Percentiles rank a stretch among this genome's conserved stretches.
These are phyloP conservation scores for Australoheros facetus DNA, from an alignment of 2,797 vertebrate genomes.

Conservation along the genomic window DNA sequence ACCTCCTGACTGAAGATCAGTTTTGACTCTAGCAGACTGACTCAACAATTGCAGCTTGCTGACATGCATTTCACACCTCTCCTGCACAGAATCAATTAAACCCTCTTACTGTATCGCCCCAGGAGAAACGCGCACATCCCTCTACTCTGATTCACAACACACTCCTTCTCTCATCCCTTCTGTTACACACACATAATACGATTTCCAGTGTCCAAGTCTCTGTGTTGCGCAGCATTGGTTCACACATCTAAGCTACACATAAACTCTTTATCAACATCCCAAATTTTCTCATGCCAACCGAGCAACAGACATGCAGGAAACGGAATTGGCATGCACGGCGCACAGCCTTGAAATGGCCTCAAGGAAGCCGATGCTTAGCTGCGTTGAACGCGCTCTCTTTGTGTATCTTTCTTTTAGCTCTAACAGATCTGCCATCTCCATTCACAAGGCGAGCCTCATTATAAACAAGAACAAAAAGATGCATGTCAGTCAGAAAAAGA, in stretches of 20 bases:
- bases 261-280: slow-evolving; percentile 31
- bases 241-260: slow-evolving; percentile 33
- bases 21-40: slow-evolving; percentile 15
- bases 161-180: slow-evolving; percentile 9
- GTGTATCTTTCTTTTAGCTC: slow-evolving; percentile 15
- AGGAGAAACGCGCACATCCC: slow-evolving; percentile 36
- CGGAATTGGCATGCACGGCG: background rate
- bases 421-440: slow-evolving; percentile 31
- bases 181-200: slow-evolving; percentile 43
- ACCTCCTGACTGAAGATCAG: slow-evolving; percentile 6
- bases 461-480: slow-evolving; percentile 46
- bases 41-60: slow-evolving; percentile 42
- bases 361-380: slow-evolving; percentile 8
- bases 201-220: slow-evolving; percentile 24
- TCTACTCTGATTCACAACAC: background rate
- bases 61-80: slow-evolving; percentile 63
- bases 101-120: slow-evolving; percentile 49
- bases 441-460: slow-evolving; percentile 49
- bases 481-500: slow-evolving; percentile 47
- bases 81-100: slow-evolving; percentile 67
- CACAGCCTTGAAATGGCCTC: slow-evolving; percentile 15
- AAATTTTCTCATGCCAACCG: slow-evolving; percentile 33
- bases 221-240: slow-evolving; percentile 42
- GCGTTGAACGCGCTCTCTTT: background rate
- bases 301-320: slow-evolving; percentile 27